These are phyloP conservation scores for Etheostoma cragini DNA, from an alignment of 2,113 vertebrate genomes.

Conservation along the genomic window DNA sequence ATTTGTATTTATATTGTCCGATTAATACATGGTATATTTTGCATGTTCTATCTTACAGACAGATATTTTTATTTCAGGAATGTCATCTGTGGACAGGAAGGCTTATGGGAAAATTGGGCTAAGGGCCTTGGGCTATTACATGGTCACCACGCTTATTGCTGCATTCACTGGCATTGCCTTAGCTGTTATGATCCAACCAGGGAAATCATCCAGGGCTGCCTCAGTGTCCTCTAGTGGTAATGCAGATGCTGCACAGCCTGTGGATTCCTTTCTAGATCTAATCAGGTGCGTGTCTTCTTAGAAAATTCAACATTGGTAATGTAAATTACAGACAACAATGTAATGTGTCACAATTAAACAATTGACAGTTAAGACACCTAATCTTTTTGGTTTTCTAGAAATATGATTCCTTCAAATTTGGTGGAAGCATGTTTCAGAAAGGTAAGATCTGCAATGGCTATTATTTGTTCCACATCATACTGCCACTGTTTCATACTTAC, in stretches of 20 bases:
- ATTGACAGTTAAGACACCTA: background rate
- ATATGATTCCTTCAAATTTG: constrained; percentile 93
- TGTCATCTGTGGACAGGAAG: constrained; percentile 34
- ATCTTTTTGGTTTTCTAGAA: constrained; percentile 80
- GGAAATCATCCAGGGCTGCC: constrained; percentile 25
- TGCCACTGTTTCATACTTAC: background rate
- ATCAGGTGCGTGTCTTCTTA: constrained; percentile 79
- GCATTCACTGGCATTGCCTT: constrained; percentile 83
- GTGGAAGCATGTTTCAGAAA: constrained; percentile 95
- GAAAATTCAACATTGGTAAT: background rate
- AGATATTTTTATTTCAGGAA: constrained; percentile 6
- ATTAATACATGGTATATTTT: background rate
- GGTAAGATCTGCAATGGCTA: constrained; percentile 77
- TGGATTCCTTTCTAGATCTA: constrained; percentile 86
- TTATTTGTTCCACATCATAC: constrained; percentile 5
- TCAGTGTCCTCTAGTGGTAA: constrained; percentile 77
- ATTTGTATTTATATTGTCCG: background rate
- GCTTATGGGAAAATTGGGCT: constrained; percentile 50
- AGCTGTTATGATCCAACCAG: constrained; percentile 76
- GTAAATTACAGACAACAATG: background rate
- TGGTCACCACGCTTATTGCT: constrained; percentile 85
- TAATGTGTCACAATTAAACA: background rate
- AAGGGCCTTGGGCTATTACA: constrained; percentile 86
- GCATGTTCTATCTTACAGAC: too few species aligned
- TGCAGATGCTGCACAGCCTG: constrained; percentile 82